phyloP scores from a whole-genome alignment of 2,888 invertebrate species.

The Nyleta sp. region DNA sequence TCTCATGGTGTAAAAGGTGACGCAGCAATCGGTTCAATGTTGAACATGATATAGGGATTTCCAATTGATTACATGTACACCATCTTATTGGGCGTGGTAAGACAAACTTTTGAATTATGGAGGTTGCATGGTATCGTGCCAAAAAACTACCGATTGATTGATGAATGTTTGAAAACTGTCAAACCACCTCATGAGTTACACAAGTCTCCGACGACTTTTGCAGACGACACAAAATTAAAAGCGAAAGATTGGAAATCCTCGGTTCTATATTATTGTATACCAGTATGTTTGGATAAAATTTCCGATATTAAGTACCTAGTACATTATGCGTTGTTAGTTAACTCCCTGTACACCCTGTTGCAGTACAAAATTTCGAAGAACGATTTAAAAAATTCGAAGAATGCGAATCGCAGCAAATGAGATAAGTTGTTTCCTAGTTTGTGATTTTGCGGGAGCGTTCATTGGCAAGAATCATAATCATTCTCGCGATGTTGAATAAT shows the following conservation, averaged over 20 bases:
- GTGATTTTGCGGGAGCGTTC: too few species aligned
- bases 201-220: slow-evolving; percentile 5
- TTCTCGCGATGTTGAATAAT: too few species aligned
- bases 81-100: slow-evolving; percentile 11
- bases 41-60: slow-evolving; percentile 24
- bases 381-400: background rate
- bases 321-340: slow-evolving; percentile 7
- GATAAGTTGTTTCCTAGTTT: too few species aligned
- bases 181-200: slow-evolving; percentile 14
- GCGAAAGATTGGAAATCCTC: slow-evolving; percentile 12
- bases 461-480: too few species aligned
- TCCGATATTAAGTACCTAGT: slow-evolving; percentile 3
- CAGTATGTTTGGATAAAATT: background rate
- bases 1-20: slow-evolving; percentile 10
- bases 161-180: background rate
- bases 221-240: background rate
- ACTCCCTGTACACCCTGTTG: background rate
- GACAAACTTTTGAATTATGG: background rate
- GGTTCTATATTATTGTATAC: slow-evolving; percentile 15
- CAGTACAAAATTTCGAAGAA: background rate
- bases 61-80: slow-evolving; percentile 32
- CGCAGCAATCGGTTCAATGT: background rate
- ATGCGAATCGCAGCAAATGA: slow-evolving; percentile 10
- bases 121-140: background rate
- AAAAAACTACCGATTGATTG: background rate